Conservation (phyloP, 35 echinoderm and acorn worm species). For the Amphiura filiformis region DNA sequence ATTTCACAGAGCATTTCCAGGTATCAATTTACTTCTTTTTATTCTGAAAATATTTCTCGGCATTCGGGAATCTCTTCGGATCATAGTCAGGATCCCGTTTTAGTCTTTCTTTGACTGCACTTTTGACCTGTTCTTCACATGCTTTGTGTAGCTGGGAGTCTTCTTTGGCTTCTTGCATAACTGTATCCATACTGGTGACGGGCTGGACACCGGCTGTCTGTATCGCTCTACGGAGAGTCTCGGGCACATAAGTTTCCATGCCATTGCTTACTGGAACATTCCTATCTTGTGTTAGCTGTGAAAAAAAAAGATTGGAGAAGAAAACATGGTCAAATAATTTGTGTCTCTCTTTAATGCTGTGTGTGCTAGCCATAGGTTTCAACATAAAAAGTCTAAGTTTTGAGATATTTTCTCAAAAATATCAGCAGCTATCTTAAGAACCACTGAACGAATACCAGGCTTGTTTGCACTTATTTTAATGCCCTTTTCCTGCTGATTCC, state of each 20-base stretch:
- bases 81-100: conserved; percentile 65
- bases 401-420: no score
- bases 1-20: no score
- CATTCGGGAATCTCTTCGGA: conserved; percentile 69
- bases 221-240: conserved; percentile 65
- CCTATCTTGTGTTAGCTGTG: conserved; percentile 72
- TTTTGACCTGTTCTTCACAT: conserved; percentile 83
- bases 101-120: conserved; percentile 57
- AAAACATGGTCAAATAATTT: no score
- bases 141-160: conserved; percentile 54
- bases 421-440: no score
- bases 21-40: conserved; percentile 26
- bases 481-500: no score
- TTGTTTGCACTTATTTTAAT: no score
- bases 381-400: no score
- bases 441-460: no score
- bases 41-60: conserved; percentile 80
- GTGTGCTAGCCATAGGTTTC: no score
- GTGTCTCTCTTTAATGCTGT: no score
- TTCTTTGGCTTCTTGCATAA: conserved; percentile 44
- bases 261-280: conserved; percentile 39
- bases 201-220: conserved; percentile 54
- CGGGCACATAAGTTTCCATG: conserved; percentile 51
- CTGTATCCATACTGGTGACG: conserved; percentile 36
- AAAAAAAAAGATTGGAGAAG: conserved; percentile 12